phyloP scores from a whole-genome alignment of 2,797 vertebrate genomes.

The Hippocampus kuda region DNA sequence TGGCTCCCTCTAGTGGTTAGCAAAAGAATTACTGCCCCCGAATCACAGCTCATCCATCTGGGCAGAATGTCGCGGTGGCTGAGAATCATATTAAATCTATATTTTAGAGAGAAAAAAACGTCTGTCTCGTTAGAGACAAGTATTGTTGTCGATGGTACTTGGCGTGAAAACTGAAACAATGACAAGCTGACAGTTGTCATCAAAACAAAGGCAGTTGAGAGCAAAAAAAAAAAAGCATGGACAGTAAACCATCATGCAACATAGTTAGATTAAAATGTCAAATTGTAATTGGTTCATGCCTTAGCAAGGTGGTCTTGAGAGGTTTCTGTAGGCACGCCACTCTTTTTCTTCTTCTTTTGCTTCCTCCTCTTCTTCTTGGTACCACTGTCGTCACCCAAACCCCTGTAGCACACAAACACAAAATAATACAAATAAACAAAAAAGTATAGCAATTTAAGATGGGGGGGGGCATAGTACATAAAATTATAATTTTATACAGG shows the following conservation, averaged over 20 bases:
- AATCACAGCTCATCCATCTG: too few relatives aligned
- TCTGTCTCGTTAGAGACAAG: too few relatives aligned
- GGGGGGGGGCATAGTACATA: neutral
- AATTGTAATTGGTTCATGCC: conserved; percentile 46
- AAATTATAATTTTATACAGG: neutral
- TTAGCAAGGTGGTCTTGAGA: conserved; percentile 79
- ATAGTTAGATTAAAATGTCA: neutral
- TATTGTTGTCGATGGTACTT: too few relatives aligned
- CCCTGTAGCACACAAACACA: conserved; percentile 59
- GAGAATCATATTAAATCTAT: too few relatives aligned
- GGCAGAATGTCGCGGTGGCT: too few relatives aligned
- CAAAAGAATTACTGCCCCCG: too few relatives aligned
- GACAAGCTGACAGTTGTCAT: neutral
- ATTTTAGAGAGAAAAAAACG: too few relatives aligned
- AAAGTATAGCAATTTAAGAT: neutral
- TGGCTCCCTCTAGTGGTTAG: too few relatives aligned
- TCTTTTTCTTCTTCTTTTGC: conserved; percentile 94
- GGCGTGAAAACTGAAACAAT: neutral
- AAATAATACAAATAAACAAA: neutral
- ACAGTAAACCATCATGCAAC: neutral
- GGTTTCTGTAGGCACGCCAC: conserved; percentile 70
- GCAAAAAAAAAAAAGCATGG: neutral
- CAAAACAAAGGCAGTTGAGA: neutral
- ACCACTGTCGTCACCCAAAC: conserved; percentile 80
- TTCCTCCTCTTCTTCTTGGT: conserved; percentile 99